Percentiles rank a stretch among this genome's conserved stretches.
These are phyloP conservation scores for Druon quercuslanigerum DNA, from an alignment of 1,140 invertebrate species.

Conservation along the genomic window DNA sequence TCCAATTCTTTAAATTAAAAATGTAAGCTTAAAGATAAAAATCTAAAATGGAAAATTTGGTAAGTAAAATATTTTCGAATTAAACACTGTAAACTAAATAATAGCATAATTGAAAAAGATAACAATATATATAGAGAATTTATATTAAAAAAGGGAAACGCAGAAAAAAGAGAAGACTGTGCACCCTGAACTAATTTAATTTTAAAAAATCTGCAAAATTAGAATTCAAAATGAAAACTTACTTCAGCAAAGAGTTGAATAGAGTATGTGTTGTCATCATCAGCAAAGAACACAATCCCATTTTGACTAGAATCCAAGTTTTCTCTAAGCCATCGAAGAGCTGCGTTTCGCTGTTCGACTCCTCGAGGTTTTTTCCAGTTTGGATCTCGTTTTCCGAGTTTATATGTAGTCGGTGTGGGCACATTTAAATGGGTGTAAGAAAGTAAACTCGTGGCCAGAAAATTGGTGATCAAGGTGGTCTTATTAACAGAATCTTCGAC, in stretches of 20 bases:
- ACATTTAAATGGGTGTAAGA: slow-evolving; percentile 85
- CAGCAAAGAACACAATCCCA: slow-evolving; percentile 97
- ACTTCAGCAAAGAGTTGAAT: slow-evolving; percentile 94
- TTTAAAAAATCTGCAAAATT: neutral
- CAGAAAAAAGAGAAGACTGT: no score
- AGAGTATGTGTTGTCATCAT: slow-evolving; percentile 98
- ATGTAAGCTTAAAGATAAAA: no score
- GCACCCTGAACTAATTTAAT: neutral
- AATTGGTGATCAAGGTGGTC: slow-evolving; percentile 85
- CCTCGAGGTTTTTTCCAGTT: slow-evolving; percentile 95
- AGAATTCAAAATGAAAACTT: slow-evolving; percentile 42
- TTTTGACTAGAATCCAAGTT: slow-evolving; percentile 76
- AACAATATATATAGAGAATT: no score
- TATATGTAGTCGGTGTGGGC: slow-evolving; percentile 79
- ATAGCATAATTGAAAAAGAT: no score
- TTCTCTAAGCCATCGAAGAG: slow-evolving; percentile 89
- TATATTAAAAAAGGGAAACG: no score
- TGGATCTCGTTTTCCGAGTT: slow-evolving; percentile 82
- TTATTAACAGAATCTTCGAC: slow-evolving; percentile 91
- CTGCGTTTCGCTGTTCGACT: slow-evolving; percentile 95
- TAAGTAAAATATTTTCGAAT: no score
- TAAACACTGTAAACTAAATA: no score
- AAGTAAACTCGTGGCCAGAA: slow-evolving; percentile 85
- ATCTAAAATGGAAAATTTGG: no score
- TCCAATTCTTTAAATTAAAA: no score